phyloP scores from a whole-genome alignment of 2,113 vertebrate genomes.

The Entomyzon cyanotis region DNA sequence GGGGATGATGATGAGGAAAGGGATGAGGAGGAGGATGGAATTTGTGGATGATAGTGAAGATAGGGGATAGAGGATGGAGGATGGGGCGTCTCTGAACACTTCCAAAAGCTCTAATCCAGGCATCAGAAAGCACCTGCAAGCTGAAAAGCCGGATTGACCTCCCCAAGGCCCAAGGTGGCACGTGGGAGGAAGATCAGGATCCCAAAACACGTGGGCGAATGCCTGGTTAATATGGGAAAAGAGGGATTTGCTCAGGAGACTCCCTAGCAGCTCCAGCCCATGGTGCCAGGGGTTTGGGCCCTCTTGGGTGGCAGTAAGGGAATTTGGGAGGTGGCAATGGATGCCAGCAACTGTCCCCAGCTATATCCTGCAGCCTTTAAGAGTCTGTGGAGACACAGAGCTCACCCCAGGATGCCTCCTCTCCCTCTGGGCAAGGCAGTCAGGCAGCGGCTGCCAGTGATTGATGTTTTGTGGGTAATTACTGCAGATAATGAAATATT shows the following conservation, averaged over 20 bases:
- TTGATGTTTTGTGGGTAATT: constrained; percentile 36
- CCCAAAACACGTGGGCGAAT: fast-evolving
- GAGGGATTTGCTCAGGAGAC: neutral
- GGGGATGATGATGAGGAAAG: neutral
- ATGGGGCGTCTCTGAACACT: neutral
- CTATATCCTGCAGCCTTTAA: neutral
- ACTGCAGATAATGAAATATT: constrained; percentile 50
- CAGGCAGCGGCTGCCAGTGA: neutral
- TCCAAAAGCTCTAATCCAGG: neutral
- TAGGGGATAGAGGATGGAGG: neutral
- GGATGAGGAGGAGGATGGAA: too few species aligned
- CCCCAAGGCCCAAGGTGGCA: neutral
- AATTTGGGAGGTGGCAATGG: neutral
- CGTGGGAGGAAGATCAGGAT: neutral
- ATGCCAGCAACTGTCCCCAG: neutral
- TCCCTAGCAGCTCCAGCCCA: neutral
- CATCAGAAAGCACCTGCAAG: neutral
- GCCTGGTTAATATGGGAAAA: neutral
- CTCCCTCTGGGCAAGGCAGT: neutral
- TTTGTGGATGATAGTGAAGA: neutral
- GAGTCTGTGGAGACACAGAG: neutral
- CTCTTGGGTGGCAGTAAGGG: neutral
- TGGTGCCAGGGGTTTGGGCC: neutral
- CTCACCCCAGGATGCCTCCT: neutral
- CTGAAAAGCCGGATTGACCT: neutral